Evolutionary conservation across 64 coral and sea anemone genomes (phyloP).

Genomic region (Orbicella faveolata): DNA sequence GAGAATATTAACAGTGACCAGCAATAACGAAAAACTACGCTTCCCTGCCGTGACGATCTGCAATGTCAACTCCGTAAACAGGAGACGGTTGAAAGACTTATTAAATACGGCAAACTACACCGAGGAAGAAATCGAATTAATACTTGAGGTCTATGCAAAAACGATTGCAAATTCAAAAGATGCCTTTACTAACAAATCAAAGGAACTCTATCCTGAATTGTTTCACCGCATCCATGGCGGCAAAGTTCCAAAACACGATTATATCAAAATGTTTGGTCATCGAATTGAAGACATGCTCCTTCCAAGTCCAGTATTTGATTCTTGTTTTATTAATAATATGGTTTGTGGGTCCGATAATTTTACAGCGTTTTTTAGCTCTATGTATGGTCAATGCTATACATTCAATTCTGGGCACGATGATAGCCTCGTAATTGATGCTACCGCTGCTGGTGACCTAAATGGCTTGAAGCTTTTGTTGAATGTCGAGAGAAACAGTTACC

Average conservation of each 20-base stretch:
- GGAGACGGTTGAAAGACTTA: not conserved
- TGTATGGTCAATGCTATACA: not conserved
- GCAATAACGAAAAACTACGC: too few species aligned
- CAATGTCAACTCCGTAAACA: too few species aligned
- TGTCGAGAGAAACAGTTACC: constrained; percentile 5
- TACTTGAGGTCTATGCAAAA: not conserved
- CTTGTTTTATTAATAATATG: not conserved
- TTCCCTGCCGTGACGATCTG: too few species aligned
- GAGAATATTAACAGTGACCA: too few species aligned
- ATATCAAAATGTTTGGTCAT: not conserved
- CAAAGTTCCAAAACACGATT: not conserved
- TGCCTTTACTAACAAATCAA: not conserved
- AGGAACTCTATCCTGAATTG: not conserved
- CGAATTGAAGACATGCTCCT: constrained; percentile 7
- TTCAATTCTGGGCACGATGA: not conserved
- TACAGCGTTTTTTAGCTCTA: not conserved
- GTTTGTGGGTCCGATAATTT: not conserved
- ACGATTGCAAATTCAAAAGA: not conserved
- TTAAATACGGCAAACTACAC: not conserved
- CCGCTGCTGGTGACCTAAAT: not conserved
- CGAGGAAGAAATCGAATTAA: not conserved
- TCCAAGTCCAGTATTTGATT: not conserved
- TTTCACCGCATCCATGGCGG: not conserved
- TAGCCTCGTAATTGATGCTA: not conserved
- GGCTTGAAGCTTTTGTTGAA: constrained; percentile 9